Evolutionary conservation across 35 echinoderm and acorn worm genomes (phyloP), one percentile per base, ranked within the genome.

Genomic region (Heliocidaris erythrogramma): DNA sequence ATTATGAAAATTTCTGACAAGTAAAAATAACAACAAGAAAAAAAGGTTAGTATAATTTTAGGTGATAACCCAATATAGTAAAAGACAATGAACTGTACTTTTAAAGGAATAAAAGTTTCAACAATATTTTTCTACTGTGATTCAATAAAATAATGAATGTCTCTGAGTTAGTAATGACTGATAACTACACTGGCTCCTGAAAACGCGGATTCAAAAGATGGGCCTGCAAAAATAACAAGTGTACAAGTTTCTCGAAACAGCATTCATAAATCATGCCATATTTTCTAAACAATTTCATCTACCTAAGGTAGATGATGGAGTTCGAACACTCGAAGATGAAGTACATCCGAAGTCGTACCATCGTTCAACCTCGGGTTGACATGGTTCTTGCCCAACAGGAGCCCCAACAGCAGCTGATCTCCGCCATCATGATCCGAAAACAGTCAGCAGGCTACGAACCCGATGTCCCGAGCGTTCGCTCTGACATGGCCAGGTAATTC

Each of bases 281-380:
- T 32, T 48, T 48, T 13, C 30, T 88, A 12, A 84, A 88, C 86
- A 88, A 30, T 88, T 7, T 88, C 86, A 7, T 86, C 85, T 11
- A 42, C 9, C 90, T 42, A 42, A 92, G 84, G 95, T 99, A 24
- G n/a, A 93, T 97, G 16, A 48, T 99, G 21, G 98, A 99, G 85
- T 95, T 97, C 85, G 95, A 94, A 5, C 95, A 96, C 60, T 94
- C 96, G 0, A 97, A 97, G 61, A 35, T 99, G 84, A 96, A 97
- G 91, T 99, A 99, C 85, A 78, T 99, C 4, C 94, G 95, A 5
- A 96, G 95, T 93, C 94, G 96, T 13, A 99, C 98, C n/a, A 93
- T 99, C 0, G 94, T 99, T 29, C 95, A 99, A 53, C 98, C 98
- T 16, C 92, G 94, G 86, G 59, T 99, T 47, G 98, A 99, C 32